Percentiles rank a stretch among this genome's conserved stretches.
Evolutionary conservation across 2,888 invertebrate species (phyloP).

Genomic region (Hypselothyrea guttata): DNA sequence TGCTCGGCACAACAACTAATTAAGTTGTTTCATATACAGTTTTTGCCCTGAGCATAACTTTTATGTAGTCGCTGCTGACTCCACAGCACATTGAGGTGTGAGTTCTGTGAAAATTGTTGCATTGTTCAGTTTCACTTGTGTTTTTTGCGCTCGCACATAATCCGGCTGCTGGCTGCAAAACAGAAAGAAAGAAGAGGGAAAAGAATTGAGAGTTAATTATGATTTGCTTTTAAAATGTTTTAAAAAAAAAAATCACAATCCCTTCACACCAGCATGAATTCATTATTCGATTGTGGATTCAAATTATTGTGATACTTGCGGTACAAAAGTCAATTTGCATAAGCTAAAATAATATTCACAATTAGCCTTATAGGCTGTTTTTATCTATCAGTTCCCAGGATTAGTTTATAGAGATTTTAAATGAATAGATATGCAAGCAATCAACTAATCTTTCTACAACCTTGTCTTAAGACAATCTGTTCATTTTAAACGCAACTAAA

Average conservation of each 20-base stretch:
- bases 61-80: constrained; percentile 49
- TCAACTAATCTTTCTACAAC: too few species aligned
- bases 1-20: constrained; percentile 68
- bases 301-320: too few species aligned
- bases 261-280: constrained; percentile 8
- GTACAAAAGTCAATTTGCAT: too few species aligned
- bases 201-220: constrained; percentile 50
- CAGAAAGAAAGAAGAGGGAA: constrained; percentile 13
- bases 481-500: too few species aligned
- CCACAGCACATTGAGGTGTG: constrained; percentile 59
- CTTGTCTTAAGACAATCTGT: too few species aligned
- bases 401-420: too few species aligned
- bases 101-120: constrained; percentile 60
- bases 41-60: constrained; percentile 69
- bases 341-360: too few species aligned
- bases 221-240: constrained; percentile 22
- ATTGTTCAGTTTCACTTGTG: constrained; percentile 53
- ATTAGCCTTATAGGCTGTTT: too few species aligned
- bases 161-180: constrained; percentile 29
- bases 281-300: too few species aligned
- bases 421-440: too few species aligned
- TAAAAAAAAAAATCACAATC: not conserved
- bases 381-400: too few species aligned
- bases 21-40: constrained; percentile 74
- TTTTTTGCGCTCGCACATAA: constrained; percentile 27